These are phyloP conservation scores for Sanderia malayensis DNA, from an alignment of 30 jellyfish, hydroid and myxozoan species.

Conservation along the genomic window DNA sequence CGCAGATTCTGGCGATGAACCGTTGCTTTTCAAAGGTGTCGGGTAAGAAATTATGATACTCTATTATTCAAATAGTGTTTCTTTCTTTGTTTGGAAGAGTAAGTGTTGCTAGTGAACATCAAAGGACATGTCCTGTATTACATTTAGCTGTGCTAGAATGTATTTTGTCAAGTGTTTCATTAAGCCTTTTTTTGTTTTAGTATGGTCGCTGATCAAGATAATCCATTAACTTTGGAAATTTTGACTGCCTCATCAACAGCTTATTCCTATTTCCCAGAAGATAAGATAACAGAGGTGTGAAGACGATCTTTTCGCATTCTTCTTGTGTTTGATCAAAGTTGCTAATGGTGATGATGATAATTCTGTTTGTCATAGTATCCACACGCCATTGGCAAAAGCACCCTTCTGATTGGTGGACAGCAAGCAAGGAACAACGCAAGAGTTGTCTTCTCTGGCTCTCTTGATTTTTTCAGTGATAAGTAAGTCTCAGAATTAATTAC, in stretches of 20 bases:
- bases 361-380: slow-evolving; percentile 61
- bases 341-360: too few relatives aligned
- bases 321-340: too few relatives aligned
- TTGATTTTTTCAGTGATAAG: slow-evolving; percentile 90
- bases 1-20: slow-evolving; percentile 45
- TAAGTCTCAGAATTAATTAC: neutral
- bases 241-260: slow-evolving; percentile 94
- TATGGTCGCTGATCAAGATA: slow-evolving; percentile 85
- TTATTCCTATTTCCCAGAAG: slow-evolving; percentile 84
- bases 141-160: too few relatives aligned
- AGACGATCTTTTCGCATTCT: neutral
- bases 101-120: too few relatives aligned
- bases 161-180: too few relatives aligned
- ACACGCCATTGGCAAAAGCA: slow-evolving; percentile 88
- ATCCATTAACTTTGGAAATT: slow-evolving; percentile 81
- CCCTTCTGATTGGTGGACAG: slow-evolving; percentile 90
- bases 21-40: slow-evolving; percentile 81
- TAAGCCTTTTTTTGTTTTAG: slow-evolving; percentile 18
- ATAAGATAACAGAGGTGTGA: slow-evolving; percentile 70
- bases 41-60: slow-evolving; percentile 51
- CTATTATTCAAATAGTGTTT: neutral
- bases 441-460: slow-evolving; percentile 85
- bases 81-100: too few relatives aligned
- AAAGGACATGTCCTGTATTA: too few relatives aligned
- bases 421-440: slow-evolving; percentile 96